Conservation (phyloP, 2,113 vertebrate genomes). For the Equus przewalskii region DNA sequence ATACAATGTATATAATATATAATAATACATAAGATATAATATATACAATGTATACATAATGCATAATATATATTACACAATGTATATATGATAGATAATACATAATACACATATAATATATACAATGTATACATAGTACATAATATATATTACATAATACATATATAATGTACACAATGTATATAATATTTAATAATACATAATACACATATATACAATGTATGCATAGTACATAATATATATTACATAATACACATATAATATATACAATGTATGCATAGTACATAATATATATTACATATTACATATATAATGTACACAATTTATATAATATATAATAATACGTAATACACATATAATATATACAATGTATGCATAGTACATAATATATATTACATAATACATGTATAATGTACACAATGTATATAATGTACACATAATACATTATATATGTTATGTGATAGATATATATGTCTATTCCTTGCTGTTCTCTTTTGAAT, state of each 20-base stretch:
- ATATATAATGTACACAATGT: neutral
- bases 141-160: neutral
- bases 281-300: neutral
- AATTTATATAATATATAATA: neutral
- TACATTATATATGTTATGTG: neutral
- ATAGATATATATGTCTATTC: no score
- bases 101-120: neutral
- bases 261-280: neutral
- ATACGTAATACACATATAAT: neutral
- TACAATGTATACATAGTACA: neutral
- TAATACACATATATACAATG: neutral
- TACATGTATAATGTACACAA: no score
- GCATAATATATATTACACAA: neutral
- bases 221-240: no score
- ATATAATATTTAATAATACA: neutral
- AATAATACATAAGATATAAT: neutral
- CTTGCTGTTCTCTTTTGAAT: constrained; percentile 15
- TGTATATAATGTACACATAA: neutral
- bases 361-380: neutral
- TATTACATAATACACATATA: neutral
- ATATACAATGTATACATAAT: neutral
- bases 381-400: no score
- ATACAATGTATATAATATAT: neutral
- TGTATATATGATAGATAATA: neutral
- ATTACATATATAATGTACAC: neutral